phyloP scores from a whole-genome alignment of 2,797 vertebrate species.

The Poeciliopsis turneri region DNA sequence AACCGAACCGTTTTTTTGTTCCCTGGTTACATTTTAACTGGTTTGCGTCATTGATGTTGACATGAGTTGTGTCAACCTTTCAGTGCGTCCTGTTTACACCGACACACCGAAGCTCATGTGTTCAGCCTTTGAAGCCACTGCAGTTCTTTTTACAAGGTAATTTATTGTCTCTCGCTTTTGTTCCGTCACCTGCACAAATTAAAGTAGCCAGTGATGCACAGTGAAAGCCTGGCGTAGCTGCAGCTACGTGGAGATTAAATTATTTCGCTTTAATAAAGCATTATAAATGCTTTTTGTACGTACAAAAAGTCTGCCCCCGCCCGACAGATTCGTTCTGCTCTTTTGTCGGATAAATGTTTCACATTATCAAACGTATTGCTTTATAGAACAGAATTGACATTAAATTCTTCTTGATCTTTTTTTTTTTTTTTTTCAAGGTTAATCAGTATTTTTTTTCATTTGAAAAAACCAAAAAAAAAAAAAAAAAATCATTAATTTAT shows the following conservation, averaged over 20 bases:
- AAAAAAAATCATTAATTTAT: neutral
- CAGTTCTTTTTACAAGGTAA: neutral
- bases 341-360: neutral
- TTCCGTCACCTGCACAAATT: neutral
- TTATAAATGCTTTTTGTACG: too few species aligned
- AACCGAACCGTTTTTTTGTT: neutral
- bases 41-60: neutral
- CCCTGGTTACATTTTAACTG: conserved; percentile 3
- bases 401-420: neutral
- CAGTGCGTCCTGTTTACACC: neutral
- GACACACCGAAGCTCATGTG: neutral
- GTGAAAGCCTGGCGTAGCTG: neutral
- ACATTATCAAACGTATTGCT: neutral
- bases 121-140: conserved; percentile 2
- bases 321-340: neutral
- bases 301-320: neutral
- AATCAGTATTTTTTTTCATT: neutral
- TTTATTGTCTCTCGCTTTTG: neutral
- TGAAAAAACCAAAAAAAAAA: too few species aligned
- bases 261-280: neutral
- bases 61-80: neutral
- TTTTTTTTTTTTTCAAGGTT: neutral
- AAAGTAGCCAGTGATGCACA: neutral
- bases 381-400: too few species aligned
- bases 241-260: neutral